phyloP scores from a whole-genome alignment of 2,113 vertebrate species.

The Chroicocephalus ridibundus region DNA sequence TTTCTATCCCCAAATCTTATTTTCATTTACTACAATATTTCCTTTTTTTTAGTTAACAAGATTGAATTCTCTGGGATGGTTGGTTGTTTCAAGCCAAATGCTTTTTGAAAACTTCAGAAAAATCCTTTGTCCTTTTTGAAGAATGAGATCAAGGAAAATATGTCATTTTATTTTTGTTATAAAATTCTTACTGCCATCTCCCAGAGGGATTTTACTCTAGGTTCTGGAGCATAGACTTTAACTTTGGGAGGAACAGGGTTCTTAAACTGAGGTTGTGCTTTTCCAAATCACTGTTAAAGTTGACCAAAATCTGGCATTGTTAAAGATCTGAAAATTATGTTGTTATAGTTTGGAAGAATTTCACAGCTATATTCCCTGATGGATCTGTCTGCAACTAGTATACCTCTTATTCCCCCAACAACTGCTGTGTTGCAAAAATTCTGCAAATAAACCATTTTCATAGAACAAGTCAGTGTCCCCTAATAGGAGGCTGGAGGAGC shows the following conservation, averaged over 20 bases:
- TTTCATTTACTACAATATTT: not conserved
- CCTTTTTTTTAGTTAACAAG: not conserved
- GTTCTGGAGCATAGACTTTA: not conserved
- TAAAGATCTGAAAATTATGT: not conserved
- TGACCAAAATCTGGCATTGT: not conserved
- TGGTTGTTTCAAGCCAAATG: not conserved
- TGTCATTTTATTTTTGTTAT: not conserved
- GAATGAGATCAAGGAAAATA: not conserved
- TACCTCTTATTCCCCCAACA: not conserved
- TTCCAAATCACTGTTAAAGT: not conserved
- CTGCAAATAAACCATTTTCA: not conserved
- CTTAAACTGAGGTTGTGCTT: not conserved
- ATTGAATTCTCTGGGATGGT: not conserved
- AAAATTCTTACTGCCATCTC: not conserved
- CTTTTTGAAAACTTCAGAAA: not conserved
- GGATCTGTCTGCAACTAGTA: not conserved
- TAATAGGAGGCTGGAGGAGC: not conserved
- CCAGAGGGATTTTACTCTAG: not conserved
- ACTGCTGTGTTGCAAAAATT: not conserved
- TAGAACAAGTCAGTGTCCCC: not conserved
- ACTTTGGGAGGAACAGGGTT: not conserved
- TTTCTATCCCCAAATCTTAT: not conserved
- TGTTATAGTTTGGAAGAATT: not conserved
- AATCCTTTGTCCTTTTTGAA: not conserved
- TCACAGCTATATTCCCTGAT: not conserved